Conservation (phyloP, 2,888 invertebrate species). For the Caenorhabditis doughertyi region DNA sequence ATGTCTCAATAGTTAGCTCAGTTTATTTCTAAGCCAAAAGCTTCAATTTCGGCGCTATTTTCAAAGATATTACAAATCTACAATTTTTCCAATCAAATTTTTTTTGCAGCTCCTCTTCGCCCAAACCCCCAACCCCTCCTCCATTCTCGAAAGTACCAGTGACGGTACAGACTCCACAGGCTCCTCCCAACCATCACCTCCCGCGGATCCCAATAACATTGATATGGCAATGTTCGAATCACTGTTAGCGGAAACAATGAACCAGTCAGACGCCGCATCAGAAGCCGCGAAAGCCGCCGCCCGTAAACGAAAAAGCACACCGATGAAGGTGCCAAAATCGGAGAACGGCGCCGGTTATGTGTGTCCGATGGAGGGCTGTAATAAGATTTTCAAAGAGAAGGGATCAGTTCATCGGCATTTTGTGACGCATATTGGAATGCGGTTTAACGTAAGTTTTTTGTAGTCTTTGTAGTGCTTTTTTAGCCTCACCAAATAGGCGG, state of each 20-base stretch:
- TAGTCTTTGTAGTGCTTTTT: background rate
- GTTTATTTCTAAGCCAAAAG: too few relatives aligned
- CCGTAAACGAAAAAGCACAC: slow-evolving; percentile 50
- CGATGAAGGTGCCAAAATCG: slow-evolving; percentile 58
- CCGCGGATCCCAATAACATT: background rate
- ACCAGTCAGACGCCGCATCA: slow-evolving; percentile 26
- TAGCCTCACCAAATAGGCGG: background rate
- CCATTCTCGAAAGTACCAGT: background rate
- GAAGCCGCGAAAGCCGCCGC: slow-evolving; percentile 10
- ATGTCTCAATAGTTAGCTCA: too few relatives aligned
- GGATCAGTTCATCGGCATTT: slow-evolving; percentile 63
- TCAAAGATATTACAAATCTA: too few relatives aligned
- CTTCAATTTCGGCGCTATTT: too few relatives aligned
- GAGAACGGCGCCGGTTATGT: slow-evolving; percentile 58
- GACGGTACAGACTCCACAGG: slow-evolving; percentile 7
- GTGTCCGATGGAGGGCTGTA: slow-evolving; percentile 65
- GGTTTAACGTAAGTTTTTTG: slow-evolving; percentile 64
- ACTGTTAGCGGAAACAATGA: slow-evolving; percentile 32
- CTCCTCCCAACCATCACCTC: slow-evolving; percentile 38
- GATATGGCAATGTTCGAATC: slow-evolving; percentile 48
- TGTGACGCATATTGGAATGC: slow-evolving; percentile 64
- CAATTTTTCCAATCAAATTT: too few relatives aligned
- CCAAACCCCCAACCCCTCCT: background rate
- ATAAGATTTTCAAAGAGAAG: slow-evolving; percentile 65
- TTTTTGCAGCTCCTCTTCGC: slow-evolving; percentile 31